Evolutionary conservation across 1,140 invertebrate species (phyloP).

Genomic region (Pseudomyrmex sp.): DNA sequence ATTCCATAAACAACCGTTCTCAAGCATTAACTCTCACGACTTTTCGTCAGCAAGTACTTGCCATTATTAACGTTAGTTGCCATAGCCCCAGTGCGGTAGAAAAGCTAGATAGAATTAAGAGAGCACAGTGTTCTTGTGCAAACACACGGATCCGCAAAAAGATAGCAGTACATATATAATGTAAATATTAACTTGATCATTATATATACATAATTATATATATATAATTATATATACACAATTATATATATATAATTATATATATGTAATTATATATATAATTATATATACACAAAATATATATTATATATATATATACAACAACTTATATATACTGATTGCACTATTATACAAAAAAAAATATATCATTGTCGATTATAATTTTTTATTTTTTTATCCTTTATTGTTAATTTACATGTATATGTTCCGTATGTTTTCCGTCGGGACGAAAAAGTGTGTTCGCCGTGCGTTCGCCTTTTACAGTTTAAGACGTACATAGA

Average conservation of each 20-base stretch:
- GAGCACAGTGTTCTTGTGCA: conserved; percentile 71
- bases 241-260: conserved; percentile 72
- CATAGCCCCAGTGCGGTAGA: conserved; percentile 76
- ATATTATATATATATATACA: conserved; percentile 74
- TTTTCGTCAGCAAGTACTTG: conserved; percentile 76
- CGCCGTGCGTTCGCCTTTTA: background rate
- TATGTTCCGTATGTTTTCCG: conserved; percentile 10
- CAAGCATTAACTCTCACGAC: conserved; percentile 56
- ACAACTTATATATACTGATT: conserved; percentile 72
- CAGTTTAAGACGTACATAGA: background rate
- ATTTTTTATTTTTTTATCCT: conserved; percentile 76
- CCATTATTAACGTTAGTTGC: conserved; percentile 82
- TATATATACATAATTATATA: conserved; percentile 74
- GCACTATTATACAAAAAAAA: conserved; percentile 80
- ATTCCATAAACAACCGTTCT: conserved; percentile 63
- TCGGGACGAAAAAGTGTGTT: conserved; percentile 25
- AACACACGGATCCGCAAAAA: conserved; percentile 71
- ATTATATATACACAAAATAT: conserved; percentile 37
- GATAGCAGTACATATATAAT: conserved; percentile 80
- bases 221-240: conserved; percentile 31
- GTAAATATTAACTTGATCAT: conserved; percentile 81
- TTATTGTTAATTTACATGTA: conserved; percentile 61
- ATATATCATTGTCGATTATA: conserved; percentile 81
- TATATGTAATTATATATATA: conserved; percentile 45
- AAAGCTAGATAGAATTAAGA: conserved; percentile 66